Percentiles rank a stretch among this genome's conserved stretches.
Evolutionary conservation across 2,888 invertebrate genomes (phyloP).

Genomic region (Escarpia spicata): DNA sequence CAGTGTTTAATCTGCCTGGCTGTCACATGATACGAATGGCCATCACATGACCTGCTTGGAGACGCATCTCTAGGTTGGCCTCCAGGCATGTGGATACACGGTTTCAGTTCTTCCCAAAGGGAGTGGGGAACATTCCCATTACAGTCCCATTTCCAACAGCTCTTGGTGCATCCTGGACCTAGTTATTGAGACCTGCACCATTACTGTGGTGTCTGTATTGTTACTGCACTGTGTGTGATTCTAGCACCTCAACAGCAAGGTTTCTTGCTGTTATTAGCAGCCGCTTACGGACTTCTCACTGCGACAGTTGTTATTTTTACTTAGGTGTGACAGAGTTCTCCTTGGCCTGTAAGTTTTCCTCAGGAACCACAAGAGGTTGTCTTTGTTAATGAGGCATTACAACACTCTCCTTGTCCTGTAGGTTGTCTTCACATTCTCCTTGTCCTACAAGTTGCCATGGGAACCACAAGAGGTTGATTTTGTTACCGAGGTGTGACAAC

Average conservation of each 20-base stretch:
- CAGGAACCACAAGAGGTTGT: background rate
- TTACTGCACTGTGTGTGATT: too few species aligned
- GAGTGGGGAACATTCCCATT: too few species aligned
- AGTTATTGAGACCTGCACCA: too few species aligned
- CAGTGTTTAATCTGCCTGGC: background rate
- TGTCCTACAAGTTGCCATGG: background rate
- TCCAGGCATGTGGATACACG: too few species aligned
- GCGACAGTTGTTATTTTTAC: background rate
- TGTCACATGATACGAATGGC: background rate
- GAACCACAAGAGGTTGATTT: background rate
- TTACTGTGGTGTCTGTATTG: too few species aligned
- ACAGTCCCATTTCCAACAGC: too few species aligned
- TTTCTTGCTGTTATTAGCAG: too few species aligned
- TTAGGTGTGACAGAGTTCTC: background rate
- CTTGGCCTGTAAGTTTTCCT: background rate
- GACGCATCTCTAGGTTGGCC: too few species aligned
- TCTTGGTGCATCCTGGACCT: too few species aligned
- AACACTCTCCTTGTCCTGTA: background rate
- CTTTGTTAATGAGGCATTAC: background rate
- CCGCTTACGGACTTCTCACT: background rate
- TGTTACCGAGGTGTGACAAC: background rate
- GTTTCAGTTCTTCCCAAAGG: too few species aligned
- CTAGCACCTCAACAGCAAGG: too few species aligned
- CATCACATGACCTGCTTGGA: too few species aligned
- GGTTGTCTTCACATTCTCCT: background rate